A percentile compares a stretch with the other conserved stretches of the same genome.
Evolutionary conservation across 2,113 vertebrate species (phyloP).

Genomic region (Cyprinodon tularosa): DNA sequence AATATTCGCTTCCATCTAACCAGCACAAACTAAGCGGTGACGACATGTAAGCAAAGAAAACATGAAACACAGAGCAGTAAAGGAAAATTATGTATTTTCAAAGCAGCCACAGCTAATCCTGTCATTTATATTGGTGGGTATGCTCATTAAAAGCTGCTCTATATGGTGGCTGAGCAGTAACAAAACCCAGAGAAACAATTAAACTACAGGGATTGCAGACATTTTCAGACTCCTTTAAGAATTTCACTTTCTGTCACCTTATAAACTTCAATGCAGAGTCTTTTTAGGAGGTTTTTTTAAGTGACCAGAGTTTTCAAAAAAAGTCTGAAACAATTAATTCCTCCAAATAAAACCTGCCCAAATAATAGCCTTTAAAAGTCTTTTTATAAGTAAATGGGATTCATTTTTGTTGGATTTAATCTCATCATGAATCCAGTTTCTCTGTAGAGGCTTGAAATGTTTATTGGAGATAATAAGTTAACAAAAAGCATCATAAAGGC

Average conservation of each 20-base stretch:
- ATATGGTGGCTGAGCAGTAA: constrained; percentile 55
- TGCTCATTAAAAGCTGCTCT: constrained; percentile 45
- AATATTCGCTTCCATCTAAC: not conserved
- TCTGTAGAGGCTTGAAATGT: not conserved
- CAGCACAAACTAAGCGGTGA: not conserved
- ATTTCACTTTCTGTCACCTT: not conserved
- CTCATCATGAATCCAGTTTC: not conserved
- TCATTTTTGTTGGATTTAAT: not conserved
- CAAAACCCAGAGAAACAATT: constrained; percentile 60
- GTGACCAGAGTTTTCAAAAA: not conserved
- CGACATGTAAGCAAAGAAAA: not conserved
- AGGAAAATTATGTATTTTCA: constrained; percentile 10
- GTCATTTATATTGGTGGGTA: constrained; percentile 32
- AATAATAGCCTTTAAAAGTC: not conserved
- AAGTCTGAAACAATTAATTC: not conserved
- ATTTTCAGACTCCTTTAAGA: not conserved
- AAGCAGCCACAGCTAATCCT: constrained; percentile 20
- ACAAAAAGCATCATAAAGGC: too few species aligned
- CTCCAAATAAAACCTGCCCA: not conserved
- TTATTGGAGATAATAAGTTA: not conserved
- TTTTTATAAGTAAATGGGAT: not conserved
- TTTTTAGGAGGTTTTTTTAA: not conserved
- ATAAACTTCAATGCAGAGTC: not conserved
- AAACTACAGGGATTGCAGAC: not conserved
- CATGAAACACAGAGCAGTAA: not conserved